Conservation (phyloP, 23 tunicate genomes). For the Botrylloides violaceus region DNA sequence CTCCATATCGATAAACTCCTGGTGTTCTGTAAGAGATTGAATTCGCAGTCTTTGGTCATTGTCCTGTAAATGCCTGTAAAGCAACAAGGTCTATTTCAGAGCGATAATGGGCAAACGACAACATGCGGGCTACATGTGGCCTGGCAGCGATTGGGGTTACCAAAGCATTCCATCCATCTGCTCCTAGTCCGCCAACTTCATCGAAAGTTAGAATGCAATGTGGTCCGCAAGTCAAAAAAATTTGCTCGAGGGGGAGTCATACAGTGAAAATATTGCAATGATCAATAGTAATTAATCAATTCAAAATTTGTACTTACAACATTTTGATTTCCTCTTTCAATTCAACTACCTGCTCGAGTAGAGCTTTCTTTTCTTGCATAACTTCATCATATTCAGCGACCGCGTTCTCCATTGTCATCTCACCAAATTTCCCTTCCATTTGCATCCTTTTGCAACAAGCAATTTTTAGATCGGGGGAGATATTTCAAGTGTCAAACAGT, state of each 20-base stretch:
- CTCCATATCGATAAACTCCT: constrained; percentile 46
- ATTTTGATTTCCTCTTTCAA: constrained; percentile 22
- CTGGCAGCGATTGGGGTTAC: too few species aligned
- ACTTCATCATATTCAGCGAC: constrained; percentile 1
- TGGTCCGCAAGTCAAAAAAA: too few species aligned
- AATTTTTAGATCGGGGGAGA: too few species aligned
- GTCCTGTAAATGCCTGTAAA: background rate
- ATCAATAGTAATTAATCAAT: background rate
- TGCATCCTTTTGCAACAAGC: background rate
- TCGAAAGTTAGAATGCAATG: too few species aligned
- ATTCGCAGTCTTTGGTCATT: constrained; percentile 5
- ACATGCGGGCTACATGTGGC: too few species aligned
- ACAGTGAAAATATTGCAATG: too few species aligned
- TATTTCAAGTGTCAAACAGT: too few species aligned
- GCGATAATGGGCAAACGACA: too few species aligned
- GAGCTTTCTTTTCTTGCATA: constrained; percentile 1
- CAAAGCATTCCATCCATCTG: too few species aligned
- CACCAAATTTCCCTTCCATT: constrained; percentile 11
- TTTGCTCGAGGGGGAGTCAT: too few species aligned
- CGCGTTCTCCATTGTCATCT: constrained; percentile 17
- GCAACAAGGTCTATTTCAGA: too few species aligned
- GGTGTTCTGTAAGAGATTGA: constrained; percentile 31
- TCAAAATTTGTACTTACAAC: constrained; percentile 23
- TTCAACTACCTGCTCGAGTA: constrained; percentile 20
- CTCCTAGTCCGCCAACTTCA: too few species aligned